phyloP scores from a whole-genome alignment of 1,140 invertebrate species.

The Drosophila aff. region DNA sequence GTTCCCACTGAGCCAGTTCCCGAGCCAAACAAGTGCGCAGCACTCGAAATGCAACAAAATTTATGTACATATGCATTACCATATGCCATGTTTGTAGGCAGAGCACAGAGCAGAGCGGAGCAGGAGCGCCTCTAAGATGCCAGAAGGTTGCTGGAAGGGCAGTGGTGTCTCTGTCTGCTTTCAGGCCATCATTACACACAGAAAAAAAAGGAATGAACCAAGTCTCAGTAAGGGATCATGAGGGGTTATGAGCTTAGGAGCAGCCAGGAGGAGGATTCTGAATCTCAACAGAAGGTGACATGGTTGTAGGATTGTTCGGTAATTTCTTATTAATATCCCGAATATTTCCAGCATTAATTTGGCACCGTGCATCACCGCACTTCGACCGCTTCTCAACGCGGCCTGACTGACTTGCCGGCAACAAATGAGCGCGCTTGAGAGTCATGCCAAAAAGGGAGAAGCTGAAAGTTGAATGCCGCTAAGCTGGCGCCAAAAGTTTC shows the following conservation, averaged over 20 bases:
- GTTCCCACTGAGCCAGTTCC: constrained; percentile 16
- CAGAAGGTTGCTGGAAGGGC: neutral
- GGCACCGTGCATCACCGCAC: neutral
- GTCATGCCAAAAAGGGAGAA: constrained; percentile 45
- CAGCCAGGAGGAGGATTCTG: neutral
- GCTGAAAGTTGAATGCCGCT: constrained; percentile 45
- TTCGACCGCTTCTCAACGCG: constrained; percentile 3
- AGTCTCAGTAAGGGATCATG: no score
- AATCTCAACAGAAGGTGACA: no score
- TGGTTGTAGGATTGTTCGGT: neutral
- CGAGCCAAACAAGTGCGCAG: constrained; percentile 28
- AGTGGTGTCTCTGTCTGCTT: constrained; percentile 21
- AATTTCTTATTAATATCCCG: neutral
- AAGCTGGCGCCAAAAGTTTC: constrained; percentile 63
- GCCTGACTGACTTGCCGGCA: constrained; percentile 29
- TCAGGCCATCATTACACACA: neutral
- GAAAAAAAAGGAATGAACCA: neutral
- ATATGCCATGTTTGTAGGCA: constrained; percentile 58
- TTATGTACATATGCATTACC: constrained; percentile 78
- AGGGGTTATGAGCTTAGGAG: no score
- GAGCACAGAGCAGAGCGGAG: neutral
- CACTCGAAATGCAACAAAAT: constrained; percentile 55
- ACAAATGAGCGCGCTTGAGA: constrained; percentile 62
- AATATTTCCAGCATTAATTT: neutral
- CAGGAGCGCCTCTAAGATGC: neutral